Percentiles rank a stretch among this genome's conserved stretches.
phyloP scores from a whole-genome alignment of 2,888 invertebrate genomes.

The Drosophila dives region DNA sequence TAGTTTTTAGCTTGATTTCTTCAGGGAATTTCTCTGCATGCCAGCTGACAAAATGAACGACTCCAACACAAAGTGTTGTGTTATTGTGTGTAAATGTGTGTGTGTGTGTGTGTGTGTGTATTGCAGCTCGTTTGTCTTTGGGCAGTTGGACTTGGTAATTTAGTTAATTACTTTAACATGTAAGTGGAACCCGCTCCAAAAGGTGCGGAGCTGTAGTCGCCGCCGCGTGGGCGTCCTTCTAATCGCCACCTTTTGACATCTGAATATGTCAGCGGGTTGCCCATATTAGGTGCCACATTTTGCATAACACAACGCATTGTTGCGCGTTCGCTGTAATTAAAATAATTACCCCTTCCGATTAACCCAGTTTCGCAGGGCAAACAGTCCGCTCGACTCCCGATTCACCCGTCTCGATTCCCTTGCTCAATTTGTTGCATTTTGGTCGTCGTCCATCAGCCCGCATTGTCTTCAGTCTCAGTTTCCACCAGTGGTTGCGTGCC shows the following conservation, averaged over 20 bases:
- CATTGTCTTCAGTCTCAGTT: constrained; percentile 54
- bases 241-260: constrained; percentile 58
- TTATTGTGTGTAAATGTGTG: constrained; percentile 12
- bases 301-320: constrained; percentile 55
- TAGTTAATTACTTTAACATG: constrained; percentile 80
- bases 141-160: constrained; percentile 69
- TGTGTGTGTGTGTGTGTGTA: constrained; percentile 13
- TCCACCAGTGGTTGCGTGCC: constrained; percentile 37
- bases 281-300: constrained; percentile 69
- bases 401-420: neutral
- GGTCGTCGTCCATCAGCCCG: constrained; percentile 70
- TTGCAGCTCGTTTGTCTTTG: constrained; percentile 64
- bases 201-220: constrained; percentile 58
- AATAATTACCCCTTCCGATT: constrained; percentile 80
- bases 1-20: constrained; percentile 84
- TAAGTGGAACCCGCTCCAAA: constrained; percentile 50
- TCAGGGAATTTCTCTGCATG: constrained; percentile 75
- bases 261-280: constrained; percentile 52
- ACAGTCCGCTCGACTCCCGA: neutral
- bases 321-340: constrained; percentile 72
- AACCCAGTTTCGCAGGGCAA: constrained; percentile 69
- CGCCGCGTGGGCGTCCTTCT: constrained; percentile 24
- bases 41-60: constrained; percentile 63
- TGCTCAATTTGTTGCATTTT: constrained; percentile 78
- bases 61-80: constrained; percentile 22